Evolutionary conservation across 2,797 vertebrate species (phyloP), one percentile per base, ranked within the genome.

Genomic region (Lacerta bilineata): DNA sequence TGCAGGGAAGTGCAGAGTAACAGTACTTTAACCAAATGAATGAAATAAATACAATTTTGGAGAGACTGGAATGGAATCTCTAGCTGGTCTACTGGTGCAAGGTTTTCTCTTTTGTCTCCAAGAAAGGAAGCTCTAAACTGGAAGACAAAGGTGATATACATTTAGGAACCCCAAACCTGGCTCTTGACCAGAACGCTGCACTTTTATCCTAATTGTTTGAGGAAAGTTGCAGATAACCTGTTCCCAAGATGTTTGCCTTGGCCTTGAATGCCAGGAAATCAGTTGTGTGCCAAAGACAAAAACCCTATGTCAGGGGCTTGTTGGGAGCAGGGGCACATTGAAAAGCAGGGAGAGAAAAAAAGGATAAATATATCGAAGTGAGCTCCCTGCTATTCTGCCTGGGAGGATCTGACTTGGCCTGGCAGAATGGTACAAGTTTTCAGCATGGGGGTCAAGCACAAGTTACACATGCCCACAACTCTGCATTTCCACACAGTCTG

Each of bases 201-300:
- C 36, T 46, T 27, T 36, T 11, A 39, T 25, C 39, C 46, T n/a
- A 75, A 69, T 17, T 10, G 29, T n/a, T 59, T 41, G 25, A 39
- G 61, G 5, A 43, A 3, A 25, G 29, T 25, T 25, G 15, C 9
- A 50, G n/a, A 50, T 20, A 75, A 43, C 20, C 17, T 11, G 64
- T 18, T 6, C 20, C 55, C 5, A 27, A 36, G 59, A 39, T 20
- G 27, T n/a, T 29, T 72, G n/a, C 7, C 55, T 81, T 79, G n/a
- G 61, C 41, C 61, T 71, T 75, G 29, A 43, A 68, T 82, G 55
- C 80, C 59, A 76, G 76, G 85, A 79, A 69, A 86, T 71, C 33
- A 33, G 64, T 66, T 86, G 64, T 15, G 29, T 74, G 84, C 61
- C 84, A 8, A 87, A 66, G n/a, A n/a, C 64, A 2, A 75, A 74